These are phyloP conservation scores for Sternotherus odoratus DNA, from an alignment of 2,797 vertebrate genomes.

Conservation along the genomic window DNA sequence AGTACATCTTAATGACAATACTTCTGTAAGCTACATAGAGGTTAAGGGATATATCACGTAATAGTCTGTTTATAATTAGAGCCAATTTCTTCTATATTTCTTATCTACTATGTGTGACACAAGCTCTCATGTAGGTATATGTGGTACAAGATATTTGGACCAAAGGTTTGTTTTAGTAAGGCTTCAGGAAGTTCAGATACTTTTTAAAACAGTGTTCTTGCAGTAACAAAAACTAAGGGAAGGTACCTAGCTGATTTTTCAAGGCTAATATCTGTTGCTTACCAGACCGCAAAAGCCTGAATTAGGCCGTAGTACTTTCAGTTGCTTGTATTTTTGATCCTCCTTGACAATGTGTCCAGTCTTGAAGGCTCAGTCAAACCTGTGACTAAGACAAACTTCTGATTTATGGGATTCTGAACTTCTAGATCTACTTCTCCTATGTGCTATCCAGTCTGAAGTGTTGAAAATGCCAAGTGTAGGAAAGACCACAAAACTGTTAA, in stretches of 20 bases:
- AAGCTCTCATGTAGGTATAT: background rate
- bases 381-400: background rate
- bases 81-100: background rate
- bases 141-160: background rate
- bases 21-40: background rate
- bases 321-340: background rate
- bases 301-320: background rate
- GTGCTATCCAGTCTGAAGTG: background rate
- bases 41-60: too few species aligned
- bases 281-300: background rate
- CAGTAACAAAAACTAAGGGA: background rate
- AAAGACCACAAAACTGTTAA: background rate
- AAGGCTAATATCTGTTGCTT: background rate
- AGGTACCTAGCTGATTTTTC: background rate
- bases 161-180: background rate
- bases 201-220: background rate
- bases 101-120: too few species aligned
- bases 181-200: background rate
- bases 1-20: background rate
- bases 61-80: background rate
- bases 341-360: background rate
- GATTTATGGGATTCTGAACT: background rate
- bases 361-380: background rate
- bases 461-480: background rate
- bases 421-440: background rate